Evolutionary conservation across 1,140 invertebrate genomes (phyloP).

Genomic region (Eciton burchellii): DNA sequence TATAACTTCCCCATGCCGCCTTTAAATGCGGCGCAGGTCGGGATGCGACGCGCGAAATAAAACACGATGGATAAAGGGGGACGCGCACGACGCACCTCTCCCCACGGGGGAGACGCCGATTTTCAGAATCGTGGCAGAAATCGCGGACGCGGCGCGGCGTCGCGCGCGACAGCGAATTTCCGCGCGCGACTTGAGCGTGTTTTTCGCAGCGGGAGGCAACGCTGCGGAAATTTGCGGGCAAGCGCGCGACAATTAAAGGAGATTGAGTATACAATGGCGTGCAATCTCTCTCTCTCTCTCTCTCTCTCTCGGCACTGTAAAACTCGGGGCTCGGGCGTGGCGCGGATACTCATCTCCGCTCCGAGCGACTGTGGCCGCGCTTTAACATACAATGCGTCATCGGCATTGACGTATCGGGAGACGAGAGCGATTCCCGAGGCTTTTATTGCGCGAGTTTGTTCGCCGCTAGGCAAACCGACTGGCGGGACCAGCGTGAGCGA

Average conservation of each 20-base stretch:
- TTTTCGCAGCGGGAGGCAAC: constrained; percentile 28
- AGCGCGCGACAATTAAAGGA: constrained; percentile 55
- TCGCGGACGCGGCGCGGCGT: background rate
- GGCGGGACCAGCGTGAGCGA: constrained; percentile 47
- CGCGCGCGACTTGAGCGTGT: constrained; percentile 35
- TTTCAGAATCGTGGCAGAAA: constrained; percentile 30
- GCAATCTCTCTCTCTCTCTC: too few species aligned
- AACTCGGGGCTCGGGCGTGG: constrained; percentile 30
- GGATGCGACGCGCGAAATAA: too few species aligned
- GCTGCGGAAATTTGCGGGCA: constrained; percentile 40
- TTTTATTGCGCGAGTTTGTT: constrained; percentile 64
- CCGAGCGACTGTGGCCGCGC: constrained; percentile 18
- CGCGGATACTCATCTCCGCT: constrained; percentile 45
- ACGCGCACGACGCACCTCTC: background rate
- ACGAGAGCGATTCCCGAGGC: constrained; percentile 50
- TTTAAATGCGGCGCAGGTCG: too few species aligned
- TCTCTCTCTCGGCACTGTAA: constrained; percentile 49
- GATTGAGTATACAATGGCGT: constrained; percentile 54
- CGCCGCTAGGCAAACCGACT: constrained; percentile 47
- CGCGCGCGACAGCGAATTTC: constrained; percentile 25
- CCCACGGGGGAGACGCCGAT: background rate
- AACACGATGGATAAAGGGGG: too few species aligned
- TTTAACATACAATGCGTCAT: constrained; percentile 43
- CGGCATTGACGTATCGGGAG: constrained; percentile 3
- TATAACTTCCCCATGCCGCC: too few species aligned